Conservation (phyloP, 2,797 vertebrate genomes). For the Gambelia wislizenii region DNA sequence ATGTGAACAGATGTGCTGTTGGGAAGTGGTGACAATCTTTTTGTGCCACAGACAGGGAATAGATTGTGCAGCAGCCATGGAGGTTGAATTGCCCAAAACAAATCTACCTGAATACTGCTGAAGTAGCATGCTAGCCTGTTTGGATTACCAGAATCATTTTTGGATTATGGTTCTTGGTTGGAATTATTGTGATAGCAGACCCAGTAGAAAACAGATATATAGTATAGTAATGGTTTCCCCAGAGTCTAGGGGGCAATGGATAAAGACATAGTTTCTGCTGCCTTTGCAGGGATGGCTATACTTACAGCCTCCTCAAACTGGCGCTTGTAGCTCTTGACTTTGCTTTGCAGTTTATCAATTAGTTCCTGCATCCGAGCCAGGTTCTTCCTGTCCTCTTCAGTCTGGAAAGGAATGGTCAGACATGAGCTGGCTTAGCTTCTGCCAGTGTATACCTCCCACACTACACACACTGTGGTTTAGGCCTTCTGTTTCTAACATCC, state of each 20-base stretch:
- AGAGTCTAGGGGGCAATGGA: neutral
- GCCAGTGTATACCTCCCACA: neutral
- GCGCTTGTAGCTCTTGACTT: constrained; percentile 94
- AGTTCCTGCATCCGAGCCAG: constrained; percentile 91
- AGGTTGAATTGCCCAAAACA: neutral
- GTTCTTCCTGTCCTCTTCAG: constrained; percentile 93
- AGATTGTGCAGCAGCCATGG: neutral
- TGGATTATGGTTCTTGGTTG: neutral
- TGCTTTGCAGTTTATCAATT: constrained; percentile 93
- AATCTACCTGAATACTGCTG: neutral
- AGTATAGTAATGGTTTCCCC: neutral
- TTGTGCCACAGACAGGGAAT: too few species aligned
- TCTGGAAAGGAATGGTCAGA: constrained; percentile 71
- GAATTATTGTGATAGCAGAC: neutral
- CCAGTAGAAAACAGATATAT: too few species aligned
- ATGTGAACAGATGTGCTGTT: neutral
- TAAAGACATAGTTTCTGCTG: neutral
- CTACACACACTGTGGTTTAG: neutral
- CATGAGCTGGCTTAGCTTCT: neutral
- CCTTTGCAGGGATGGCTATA: neutral
- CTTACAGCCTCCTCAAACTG: constrained; percentile 94
- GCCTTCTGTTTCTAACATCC: neutral
- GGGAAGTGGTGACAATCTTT: neutral
- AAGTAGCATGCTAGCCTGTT: neutral
- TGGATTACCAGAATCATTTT: neutral